Evolutionary conservation across 2,888 invertebrate species (phyloP).

Genomic region (Psylliodes chrysocephalus): DNA sequence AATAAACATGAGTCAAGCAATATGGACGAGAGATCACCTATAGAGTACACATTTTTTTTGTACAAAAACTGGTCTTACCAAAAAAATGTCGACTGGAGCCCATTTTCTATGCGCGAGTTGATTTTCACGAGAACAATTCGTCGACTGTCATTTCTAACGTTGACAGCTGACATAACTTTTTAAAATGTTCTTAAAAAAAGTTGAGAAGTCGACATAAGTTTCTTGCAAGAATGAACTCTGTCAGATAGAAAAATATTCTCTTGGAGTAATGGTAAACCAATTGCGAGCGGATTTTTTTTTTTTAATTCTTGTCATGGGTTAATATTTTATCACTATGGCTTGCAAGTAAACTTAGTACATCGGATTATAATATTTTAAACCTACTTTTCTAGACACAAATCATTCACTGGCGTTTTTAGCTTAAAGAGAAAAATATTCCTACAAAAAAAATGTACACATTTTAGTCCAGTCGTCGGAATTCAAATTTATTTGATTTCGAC

Average conservation of each 20-base stretch:
- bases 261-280: constrained; percentile 3
- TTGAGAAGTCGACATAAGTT: not conserved
- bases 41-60: constrained; percentile 29
- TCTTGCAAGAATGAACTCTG: not conserved
- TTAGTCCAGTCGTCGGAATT: no score
- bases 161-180: not conserved
- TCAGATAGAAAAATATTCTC: not conserved
- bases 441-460: constrained; percentile 22
- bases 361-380: constrained; percentile 60
- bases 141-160: not conserved
- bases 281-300: constrained; percentile 24
- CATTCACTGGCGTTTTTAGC: constrained; percentile 56
- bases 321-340: constrained; percentile 60
- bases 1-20: constrained; percentile 10
- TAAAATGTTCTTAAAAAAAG: no score
- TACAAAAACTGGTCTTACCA: constrained; percentile 33
- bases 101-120: not conserved
- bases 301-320: constrained; percentile 46
- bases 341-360: constrained; percentile 60
- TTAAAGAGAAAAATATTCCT: constrained; percentile 20
- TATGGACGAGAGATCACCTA: constrained; percentile 31
- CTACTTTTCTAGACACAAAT: constrained; percentile 63
- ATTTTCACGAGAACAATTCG: not conserved
- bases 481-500: no score
- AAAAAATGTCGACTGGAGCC: constrained; percentile 5